A percentile compares a stretch with the other conserved stretches of the same genome.
These are phyloP conservation scores for Chironex yamaguchii DNA, from an alignment of 30 jellyfish, hydroid and myxozoan species.

Conservation along the genomic window DNA sequence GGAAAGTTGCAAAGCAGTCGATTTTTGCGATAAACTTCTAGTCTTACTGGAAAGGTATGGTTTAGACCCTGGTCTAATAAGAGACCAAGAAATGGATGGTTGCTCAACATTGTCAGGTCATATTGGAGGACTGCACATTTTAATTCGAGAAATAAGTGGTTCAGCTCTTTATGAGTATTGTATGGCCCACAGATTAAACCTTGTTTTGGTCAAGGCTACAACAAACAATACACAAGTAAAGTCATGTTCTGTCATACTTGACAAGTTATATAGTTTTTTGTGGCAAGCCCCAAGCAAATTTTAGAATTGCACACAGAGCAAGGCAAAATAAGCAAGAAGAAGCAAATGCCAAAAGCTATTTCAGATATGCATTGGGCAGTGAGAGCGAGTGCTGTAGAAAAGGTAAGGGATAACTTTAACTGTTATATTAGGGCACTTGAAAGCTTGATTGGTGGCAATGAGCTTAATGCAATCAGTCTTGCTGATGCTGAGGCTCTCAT, in stretches of 20 bases:
- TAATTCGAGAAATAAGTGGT: conserved; percentile 5
- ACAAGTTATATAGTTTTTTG: conserved; percentile 17
- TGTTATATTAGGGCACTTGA: conserved; percentile 36
- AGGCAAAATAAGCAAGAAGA: neutral
- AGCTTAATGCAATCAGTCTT: conserved; percentile 53
- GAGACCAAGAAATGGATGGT: conserved; percentile 47
- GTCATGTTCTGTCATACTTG: conserved; percentile 19
- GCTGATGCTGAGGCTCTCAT: conserved; percentile 28
- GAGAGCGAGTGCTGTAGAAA: conserved; percentile 34
- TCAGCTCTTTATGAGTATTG: conserved; percentile 28
- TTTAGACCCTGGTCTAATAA: conserved; percentile 21
- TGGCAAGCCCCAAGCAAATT: conserved; percentile 47
- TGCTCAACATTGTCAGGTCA: conserved; percentile 23
- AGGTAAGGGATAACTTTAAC: conserved; percentile 19
- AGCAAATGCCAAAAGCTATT: conserved; percentile 39
- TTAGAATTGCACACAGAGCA: conserved; percentile 9
- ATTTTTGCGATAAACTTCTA: conserved; percentile 10
- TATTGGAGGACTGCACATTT: neutral
- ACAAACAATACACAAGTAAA: conserved; percentile 20
- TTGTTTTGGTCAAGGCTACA: conserved; percentile 31
- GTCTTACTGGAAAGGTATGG: conserved; percentile 32
- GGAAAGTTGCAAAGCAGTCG: conserved; percentile 42
- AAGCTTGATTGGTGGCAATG: conserved; percentile 35
- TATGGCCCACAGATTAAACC: conserved; percentile 30
- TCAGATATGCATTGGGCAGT: conserved; percentile 43